phyloP scores from a whole-genome alignment of 2,888 invertebrate genomes.

The Nemoura dubitans region DNA sequence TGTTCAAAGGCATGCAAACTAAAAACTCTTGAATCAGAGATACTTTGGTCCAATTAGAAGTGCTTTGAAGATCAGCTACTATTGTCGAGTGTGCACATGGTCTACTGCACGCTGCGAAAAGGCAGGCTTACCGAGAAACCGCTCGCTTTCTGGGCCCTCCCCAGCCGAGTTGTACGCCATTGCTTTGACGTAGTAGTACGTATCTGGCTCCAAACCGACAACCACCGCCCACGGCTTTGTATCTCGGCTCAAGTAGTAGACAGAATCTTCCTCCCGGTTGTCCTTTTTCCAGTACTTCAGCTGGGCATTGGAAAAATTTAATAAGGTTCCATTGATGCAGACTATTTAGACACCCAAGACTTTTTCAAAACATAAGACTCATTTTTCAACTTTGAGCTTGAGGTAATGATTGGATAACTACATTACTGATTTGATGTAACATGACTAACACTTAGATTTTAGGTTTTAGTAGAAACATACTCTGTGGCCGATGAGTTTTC shows the following conservation, averaged over 20 bases:
- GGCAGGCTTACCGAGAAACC: constrained; percentile 70
- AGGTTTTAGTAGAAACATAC: constrained; percentile 59
- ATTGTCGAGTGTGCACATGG: too few species aligned
- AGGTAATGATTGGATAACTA: too few species aligned
- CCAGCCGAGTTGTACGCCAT: constrained; percentile 98
- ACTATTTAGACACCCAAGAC: too few species aligned
- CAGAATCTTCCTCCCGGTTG: constrained; percentile 78
- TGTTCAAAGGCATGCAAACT: not conserved
- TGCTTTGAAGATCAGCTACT: too few species aligned
- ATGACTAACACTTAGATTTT: too few species aligned
- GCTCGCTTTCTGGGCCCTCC: constrained; percentile 94
- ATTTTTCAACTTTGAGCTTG: too few species aligned
- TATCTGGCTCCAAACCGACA: constrained; percentile 91
- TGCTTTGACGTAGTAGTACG: constrained; percentile 91
- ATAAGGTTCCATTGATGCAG: not conserved
- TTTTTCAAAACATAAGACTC: too few species aligned
- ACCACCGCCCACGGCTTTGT: constrained; percentile 88
- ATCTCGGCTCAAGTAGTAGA: constrained; percentile 86
- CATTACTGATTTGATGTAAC: too few species aligned
- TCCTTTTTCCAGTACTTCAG: constrained; percentile 90
- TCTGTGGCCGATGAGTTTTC: constrained; percentile 91
- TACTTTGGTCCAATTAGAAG: too few species aligned
- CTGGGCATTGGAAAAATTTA: constrained; percentile 57
- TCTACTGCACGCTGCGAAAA: too few species aligned
- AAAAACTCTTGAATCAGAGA: too few species aligned